Base-by-base conservation (phyloP, 2,113 vertebrate genomes). In the Cromileptes altivelis region DNA sequence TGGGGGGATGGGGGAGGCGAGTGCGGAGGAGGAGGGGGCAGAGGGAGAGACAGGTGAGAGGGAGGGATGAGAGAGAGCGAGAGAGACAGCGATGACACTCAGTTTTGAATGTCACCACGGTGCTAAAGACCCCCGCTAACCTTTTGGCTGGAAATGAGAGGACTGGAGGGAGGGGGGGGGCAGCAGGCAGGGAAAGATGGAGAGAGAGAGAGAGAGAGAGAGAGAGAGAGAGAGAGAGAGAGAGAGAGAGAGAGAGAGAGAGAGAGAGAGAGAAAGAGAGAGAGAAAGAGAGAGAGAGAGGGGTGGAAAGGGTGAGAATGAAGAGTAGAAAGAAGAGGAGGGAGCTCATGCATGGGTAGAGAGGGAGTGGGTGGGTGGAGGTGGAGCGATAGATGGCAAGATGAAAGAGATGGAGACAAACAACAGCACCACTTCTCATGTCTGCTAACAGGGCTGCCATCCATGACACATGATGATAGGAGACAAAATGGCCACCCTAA, bases 401-500 rank as follows among this genome's bases (percentile, higher is more conserved):
- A 92, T 93, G 83, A 92, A 92, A 93, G 90, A 80, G 87, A 90
- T 74, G 65, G 85, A 85, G 88, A 80, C 75, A 90, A 89, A 91
- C 88, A 84, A 85, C 90, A 86, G 80, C 86, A 64, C 55, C 67
- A 81, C 84, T 88, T 83, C 80, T 85, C 87, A 80, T 91, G 79
- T 85, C 82, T 52, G 33, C 77, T n/a, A 78, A 88, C 63, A 73
- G 88, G 78, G 76, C 83, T 77, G 85, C 84, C 84, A 84, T 82
- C 78, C 80, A 88, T 40, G 47, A 86, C 84, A 89, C 85, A 91
- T 71, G 85, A 90, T 89, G 89, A 89, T 76, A 84, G 61, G 68
- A 92, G 86, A 94, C 91, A 93, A 94, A 94, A 93, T 93, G 92
- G 92, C 91, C 79, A 88, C 92, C 89, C 63, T 68, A 76, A 93